These are phyloP conservation scores for Drosophila suboccidentalis DNA, from an alignment of 2,888 invertebrate species.

Conservation along the genomic window DNA sequence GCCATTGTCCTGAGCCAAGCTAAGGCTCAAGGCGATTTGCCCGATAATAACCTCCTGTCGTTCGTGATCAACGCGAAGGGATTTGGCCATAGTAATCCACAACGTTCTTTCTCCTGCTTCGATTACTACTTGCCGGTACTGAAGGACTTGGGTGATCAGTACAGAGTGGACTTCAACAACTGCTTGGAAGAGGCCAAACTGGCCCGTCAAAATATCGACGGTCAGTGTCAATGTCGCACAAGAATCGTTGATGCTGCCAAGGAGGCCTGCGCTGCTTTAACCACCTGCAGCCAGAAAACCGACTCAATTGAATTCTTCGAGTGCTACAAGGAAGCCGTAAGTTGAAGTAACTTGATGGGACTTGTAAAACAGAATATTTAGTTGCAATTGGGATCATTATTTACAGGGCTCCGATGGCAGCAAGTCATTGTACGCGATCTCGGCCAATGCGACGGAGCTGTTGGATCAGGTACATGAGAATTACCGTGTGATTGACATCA, in stretches of 20 bases:
- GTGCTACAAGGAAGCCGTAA: neutral
- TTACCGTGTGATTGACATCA: neutral
- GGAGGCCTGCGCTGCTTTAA: neutral
- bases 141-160: rapidly evolving
- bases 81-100: neutral
- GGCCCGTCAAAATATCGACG: neutral
- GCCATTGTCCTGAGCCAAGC: neutral
- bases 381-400: neutral
- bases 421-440: neutral
- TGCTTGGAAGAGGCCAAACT: neutral
- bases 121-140: neutral
- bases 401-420: neutral
- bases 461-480: neutral
- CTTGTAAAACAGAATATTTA: neutral
- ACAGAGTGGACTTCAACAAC: neutral
- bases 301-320: constrained; percentile 1
- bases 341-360: neutral
- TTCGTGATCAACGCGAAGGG: neutral
- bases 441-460: neutral
- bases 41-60: neutral
- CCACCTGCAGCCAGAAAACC: neutral
- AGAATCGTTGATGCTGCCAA: neutral
- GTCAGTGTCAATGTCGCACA: neutral
- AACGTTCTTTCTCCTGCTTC: neutral
- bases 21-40: neutral